Conservation (phyloP, 2,797 vertebrate species). For the Onychomys torridus region DNA sequence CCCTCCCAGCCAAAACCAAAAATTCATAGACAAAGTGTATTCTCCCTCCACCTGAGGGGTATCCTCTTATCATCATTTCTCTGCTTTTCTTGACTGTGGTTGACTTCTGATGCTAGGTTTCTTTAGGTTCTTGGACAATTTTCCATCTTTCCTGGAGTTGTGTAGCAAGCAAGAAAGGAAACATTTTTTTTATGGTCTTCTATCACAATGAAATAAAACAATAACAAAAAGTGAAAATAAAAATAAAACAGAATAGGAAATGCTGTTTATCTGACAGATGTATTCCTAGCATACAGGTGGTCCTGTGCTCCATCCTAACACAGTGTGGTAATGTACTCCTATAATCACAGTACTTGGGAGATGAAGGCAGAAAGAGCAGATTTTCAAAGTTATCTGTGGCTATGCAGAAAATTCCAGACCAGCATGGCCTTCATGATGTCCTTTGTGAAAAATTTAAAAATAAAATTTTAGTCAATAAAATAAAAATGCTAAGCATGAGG, state of each 20-base stretch:
- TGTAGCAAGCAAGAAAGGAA: not conserved
- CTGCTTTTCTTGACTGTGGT: not conserved
- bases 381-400: not conserved
- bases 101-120: not conserved
- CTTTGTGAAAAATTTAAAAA: not conserved
- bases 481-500: not conserved
- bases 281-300: not conserved
- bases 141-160: not conserved
- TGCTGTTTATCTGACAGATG: not conserved
- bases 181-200: not conserved
- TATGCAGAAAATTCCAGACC: not conserved
- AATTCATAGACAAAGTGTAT: no score
- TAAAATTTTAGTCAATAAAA: not conserved
- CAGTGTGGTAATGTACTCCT: not conserved
- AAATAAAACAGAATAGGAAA: not conserved
- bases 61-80: not conserved
- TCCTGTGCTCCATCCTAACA: not conserved
- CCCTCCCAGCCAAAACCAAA: not conserved
- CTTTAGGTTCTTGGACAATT: not conserved
- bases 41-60: accelerated
- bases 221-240: not conserved
- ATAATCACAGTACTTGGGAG: not conserved
- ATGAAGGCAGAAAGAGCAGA: not conserved
- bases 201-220: not conserved
- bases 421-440: not conserved